A percentile compares a stretch with the other conserved stretches of the same genome.
Conservation (phyloP, 2,113 vertebrate species). For the Rostratula benghalensis region DNA sequence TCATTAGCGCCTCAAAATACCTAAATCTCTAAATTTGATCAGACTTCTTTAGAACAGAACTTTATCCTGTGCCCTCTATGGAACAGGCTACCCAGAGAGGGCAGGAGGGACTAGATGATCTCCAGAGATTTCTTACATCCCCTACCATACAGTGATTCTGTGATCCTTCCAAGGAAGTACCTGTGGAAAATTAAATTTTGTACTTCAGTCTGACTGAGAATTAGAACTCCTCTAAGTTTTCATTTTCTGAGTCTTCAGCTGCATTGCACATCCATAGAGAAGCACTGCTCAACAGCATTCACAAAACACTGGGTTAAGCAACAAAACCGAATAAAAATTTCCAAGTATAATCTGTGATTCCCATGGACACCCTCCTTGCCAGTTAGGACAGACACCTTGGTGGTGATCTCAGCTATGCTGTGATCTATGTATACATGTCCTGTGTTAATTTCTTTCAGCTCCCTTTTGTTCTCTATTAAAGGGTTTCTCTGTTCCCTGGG, state of each 20-base stretch:
- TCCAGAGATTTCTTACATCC: background rate
- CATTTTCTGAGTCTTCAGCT: background rate
- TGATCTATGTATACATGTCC: background rate
- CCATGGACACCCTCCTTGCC: background rate
- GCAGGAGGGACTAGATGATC: background rate
- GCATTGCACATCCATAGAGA: background rate
- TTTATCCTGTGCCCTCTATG: background rate
- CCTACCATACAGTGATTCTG: background rate
- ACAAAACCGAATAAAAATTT: background rate
- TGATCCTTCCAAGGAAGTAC: background rate
- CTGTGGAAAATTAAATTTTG: background rate
- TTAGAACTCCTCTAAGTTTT: background rate
- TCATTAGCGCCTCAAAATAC: background rate
- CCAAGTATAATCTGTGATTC: background rate
- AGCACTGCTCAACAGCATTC: background rate
- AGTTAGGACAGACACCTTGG: background rate
- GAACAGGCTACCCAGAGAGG: background rate
- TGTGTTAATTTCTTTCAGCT: background rate
- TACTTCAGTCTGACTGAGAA: background rate
- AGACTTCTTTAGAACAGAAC: background rate
- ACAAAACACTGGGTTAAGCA: background rate
- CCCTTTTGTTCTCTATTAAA: background rate
- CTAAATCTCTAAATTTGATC: background rate
- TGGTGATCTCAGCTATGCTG: background rate
- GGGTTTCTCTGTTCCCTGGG: background rate